Conservation (phyloP, 2,888 invertebrate genomes). For the Microctonus brassicae region DNA sequence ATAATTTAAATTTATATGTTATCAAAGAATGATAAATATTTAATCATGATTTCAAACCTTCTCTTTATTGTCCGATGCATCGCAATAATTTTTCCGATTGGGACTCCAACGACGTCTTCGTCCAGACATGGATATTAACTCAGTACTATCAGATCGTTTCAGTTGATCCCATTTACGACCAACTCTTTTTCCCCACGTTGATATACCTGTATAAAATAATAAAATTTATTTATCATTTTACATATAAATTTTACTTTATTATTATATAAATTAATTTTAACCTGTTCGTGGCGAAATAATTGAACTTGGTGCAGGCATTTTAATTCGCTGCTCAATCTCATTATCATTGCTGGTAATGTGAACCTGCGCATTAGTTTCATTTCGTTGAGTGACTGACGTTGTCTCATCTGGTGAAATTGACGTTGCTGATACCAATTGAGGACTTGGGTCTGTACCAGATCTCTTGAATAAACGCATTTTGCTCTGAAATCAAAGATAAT, state of each 20-base stretch:
- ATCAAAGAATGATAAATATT: conserved; percentile 2
- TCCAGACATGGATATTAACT: conserved; percentile 69
- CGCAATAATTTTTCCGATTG: conserved; percentile 53
- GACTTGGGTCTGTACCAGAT: conserved; percentile 73
- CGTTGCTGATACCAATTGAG: conserved; percentile 71
- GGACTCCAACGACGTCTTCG: conserved; percentile 71
- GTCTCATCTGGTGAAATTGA: conserved; percentile 57
- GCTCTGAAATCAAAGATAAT: conserved; percentile 28
- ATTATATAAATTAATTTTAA: conserved; percentile 41
- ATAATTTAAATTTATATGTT: conserved; percentile 10
- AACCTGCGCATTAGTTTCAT: conserved; percentile 36
- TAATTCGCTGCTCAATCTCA: conserved; percentile 14
- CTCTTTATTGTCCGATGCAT: conserved; percentile 48
- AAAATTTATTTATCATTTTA: conserved; percentile 7
- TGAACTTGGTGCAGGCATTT: conserved; percentile 55
- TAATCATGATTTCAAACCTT: conserved; percentile 46
- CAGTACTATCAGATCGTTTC: conserved; percentile 74
- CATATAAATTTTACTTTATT: conserved; percentile 31
- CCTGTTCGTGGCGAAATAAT: conserved; percentile 63
- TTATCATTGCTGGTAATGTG: conserved; percentile 40
- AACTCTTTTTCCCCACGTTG: conserved; percentile 75
- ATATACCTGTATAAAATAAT: conserved; percentile 69
- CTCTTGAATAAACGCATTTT: conserved; percentile 73
- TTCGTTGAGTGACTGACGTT: conserved; percentile 24
- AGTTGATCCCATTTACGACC: conserved; percentile 76